Evolutionary conservation across 2,888 invertebrate genomes (phyloP), one percentile per base, ranked within the genome.

Genomic region (Parapristionchus giblindavisi): DNA sequence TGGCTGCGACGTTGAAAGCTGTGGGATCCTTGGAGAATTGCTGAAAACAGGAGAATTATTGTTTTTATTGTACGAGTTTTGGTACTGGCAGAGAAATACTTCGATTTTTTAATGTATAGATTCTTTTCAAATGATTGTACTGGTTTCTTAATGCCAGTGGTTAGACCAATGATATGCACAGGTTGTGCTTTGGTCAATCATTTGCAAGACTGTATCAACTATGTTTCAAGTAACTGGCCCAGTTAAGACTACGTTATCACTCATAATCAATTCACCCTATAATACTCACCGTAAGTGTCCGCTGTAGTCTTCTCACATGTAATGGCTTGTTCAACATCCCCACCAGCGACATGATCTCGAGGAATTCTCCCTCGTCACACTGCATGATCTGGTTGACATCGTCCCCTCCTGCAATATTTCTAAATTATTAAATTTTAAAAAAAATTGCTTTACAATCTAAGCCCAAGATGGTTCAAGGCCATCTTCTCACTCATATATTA

Each of bases 311-410:
- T 60, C 98, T 91, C n/a, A 99, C 98, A 89, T 99, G 99, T 32
- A 99, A 91, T 0, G 98, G 98, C 89, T 99, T 99, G 66, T 94
- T 94, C 0, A 97, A 95, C 99, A 99, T 99, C 76, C 98, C 98
- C 38, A 99, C 98, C 76, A 99, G 90, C 0, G 96, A 95, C 97
- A 99, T 98, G 83, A 99, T 99, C 90, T 99, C 99, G 40, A 99
- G 91, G 89, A 99, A 99, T 89, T 99, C 99, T 87, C 95, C 96
- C 89, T 99, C 97, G 29, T 97, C 97, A 5, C 98, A 97, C 88
- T 98, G 97, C 89, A 96, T 97, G 27, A 99, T 91, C 89, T 99
- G 98, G 88, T 97, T 96, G 6, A 99, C 96, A 89, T 99, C 99
- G 88, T 99, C 99, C 32, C 99, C 99, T 79, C 98, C 94, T 94